Evolutionary conservation across 2,113 vertebrate genomes (phyloP).

Genomic region (Chamaetylas fuelleborni): DNA sequence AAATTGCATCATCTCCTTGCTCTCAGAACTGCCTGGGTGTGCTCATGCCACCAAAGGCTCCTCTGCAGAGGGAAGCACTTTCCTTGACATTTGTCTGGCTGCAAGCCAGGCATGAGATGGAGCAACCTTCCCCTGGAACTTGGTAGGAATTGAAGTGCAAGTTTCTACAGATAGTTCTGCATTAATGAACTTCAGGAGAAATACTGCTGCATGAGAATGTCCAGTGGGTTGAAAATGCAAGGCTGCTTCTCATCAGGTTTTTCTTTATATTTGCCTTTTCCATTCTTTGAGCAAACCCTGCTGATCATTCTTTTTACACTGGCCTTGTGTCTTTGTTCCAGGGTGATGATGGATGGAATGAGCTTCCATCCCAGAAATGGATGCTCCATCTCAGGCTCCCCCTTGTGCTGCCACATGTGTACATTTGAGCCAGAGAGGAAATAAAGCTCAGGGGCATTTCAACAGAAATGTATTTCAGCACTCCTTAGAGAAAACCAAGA

Average conservation of each 20-base stretch:
- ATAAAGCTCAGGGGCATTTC: not conserved
- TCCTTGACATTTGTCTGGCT: not conserved
- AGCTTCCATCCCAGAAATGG: not conserved
- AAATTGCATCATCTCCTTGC: not conserved
- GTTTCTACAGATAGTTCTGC: not conserved
- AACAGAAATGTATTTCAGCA: not conserved
- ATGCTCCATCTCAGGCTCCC: not conserved
- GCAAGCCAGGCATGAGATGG: not conserved
- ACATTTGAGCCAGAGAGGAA: not conserved
- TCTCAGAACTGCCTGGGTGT: not conserved
- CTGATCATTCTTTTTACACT: not conserved
- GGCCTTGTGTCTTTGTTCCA: not conserved
- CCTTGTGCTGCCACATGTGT: not conserved
- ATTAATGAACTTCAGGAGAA: not conserved
- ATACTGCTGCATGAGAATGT: not conserved
- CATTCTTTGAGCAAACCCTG: not conserved
- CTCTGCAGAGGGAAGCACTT: not conserved
- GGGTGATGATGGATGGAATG: not conserved
- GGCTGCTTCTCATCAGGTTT: not conserved
- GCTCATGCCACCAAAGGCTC: not conserved
- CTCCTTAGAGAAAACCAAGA: not conserved
- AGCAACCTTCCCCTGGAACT: not conserved
- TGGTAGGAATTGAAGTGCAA: not conserved
- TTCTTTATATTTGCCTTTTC: not conserved
- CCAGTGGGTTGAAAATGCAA: not conserved